Base-by-base conservation (phyloP, 2,113 vertebrate genomes). In the Ranitomeya imitator region DNA sequence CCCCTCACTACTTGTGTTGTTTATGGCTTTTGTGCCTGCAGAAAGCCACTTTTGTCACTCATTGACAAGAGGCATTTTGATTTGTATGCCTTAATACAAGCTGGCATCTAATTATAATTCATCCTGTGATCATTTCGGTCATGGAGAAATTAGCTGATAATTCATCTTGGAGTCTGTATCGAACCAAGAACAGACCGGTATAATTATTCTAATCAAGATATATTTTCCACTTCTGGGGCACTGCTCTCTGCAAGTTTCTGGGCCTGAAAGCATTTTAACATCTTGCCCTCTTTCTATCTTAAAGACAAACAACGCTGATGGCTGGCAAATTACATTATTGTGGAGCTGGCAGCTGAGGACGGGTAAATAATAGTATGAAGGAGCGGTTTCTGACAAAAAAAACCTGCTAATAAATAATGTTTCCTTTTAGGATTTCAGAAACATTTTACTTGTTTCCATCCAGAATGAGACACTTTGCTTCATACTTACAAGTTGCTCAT, bases 191-290 rank as follows among this genome's bases (percentile, higher is more conserved):
- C 91, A 92, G 91, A 92, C 91, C 93, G 92, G 93, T 92, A 91
- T 93, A 93, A 94, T 94, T 93, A 94, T 94, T 94, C 92, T 93
- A 92, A 93, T 93, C 93, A 92, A 93, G 91, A 93, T 92, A 92
- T 92, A 91, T 92, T 92, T 93, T 93, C 92, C 90, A 91, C 91
- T 90, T 90, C 90, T 91, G 86, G 85, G 89, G 86, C 92, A 86
- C 89, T 91, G 91, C 91, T 93, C 88, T 92, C 63, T 85, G 90
- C 90, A 92, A 90, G 85, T 90, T 90, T 91, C 91, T 88, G 89
- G 90, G 92, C 90, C 91, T 91, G 91, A 87, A 91, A 91, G 87
- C 90, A 57, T 93, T 92, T 92, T 92, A 91, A 92, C 91, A 71
- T 1, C 86, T 91, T 90, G 92, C 92, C 88, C 90, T 10, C 7